These are phyloP conservation scores for Lasioglossum villosulum DNA, from an alignment of 2,888 invertebrate genomes.

Conservation along the genomic window DNA sequence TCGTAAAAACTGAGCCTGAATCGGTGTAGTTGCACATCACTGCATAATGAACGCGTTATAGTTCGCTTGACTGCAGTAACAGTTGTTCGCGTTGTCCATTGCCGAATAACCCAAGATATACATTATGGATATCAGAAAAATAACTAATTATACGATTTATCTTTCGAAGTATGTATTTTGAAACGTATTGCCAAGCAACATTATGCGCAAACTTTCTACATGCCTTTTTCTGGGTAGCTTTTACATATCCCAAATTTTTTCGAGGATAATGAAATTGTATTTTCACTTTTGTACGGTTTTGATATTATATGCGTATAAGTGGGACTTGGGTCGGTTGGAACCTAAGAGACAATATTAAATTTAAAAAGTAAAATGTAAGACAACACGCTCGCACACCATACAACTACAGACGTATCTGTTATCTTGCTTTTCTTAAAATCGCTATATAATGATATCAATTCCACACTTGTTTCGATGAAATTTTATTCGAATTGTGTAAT, in stretches of 20 bases:
- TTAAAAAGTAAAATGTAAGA: neutral
- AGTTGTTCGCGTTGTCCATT: conserved; percentile 34
- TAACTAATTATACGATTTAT: conserved; percentile 32
- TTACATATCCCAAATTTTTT: conserved; percentile 65
- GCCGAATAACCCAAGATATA: conserved; percentile 14
- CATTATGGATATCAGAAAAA: conserved; percentile 20
- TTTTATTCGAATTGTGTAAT: neutral
- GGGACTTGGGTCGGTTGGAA: conserved; percentile 14
- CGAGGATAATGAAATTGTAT: conserved; percentile 62
- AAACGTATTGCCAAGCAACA: conserved; percentile 54
- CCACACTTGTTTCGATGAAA: neutral
- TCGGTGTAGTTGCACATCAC: neutral
- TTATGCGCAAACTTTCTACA: conserved; percentile 49
- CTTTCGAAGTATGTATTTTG: conserved; percentile 38
- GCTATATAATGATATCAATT: neutral
- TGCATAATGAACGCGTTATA: conserved; percentile 39
- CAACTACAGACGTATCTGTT: neutral
- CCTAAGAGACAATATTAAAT: conserved; percentile 7
- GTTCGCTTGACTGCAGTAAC: conserved; percentile 24
- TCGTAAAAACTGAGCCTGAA: neutral
- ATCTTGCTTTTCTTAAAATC: neutral
- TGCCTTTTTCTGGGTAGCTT: conserved; percentile 36
- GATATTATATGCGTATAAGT: conserved; percentile 52
- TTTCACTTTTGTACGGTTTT: conserved; percentile 77
- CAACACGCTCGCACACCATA: neutral